Conservation (phyloP, 2,113 vertebrate genomes). For the Phoxinus phoxinus region DNA sequence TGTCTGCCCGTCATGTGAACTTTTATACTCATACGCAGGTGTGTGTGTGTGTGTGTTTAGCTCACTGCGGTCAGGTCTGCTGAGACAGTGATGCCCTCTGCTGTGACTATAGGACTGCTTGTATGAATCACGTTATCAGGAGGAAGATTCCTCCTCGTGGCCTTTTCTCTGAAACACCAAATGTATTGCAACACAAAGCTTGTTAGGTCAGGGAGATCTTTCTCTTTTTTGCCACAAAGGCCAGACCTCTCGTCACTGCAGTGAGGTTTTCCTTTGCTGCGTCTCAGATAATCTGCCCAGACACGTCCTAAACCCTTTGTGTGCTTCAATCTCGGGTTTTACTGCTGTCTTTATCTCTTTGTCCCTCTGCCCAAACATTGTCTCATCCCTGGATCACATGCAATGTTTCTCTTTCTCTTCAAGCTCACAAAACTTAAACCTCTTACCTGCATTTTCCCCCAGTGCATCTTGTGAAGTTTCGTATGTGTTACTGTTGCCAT, state of each 20-base stretch:
- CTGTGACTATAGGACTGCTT: background rate
- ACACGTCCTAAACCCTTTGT: slow-evolving; percentile 13
- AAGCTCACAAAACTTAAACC: background rate
- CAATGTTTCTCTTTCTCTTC: slow-evolving; percentile 29
- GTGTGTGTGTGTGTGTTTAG: slow-evolving; percentile 25
- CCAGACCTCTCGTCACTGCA: background rate
- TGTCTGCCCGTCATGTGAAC: background rate
- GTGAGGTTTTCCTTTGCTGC: background rate
- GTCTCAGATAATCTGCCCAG: slow-evolving; percentile 32
- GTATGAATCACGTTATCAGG: no score
- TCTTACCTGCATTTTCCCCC: background rate
- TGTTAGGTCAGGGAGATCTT: background rate
- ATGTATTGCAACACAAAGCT: slow-evolving; percentile 1
- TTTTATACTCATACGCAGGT: slow-evolving; percentile 25
- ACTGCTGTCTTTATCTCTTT: slow-evolving; percentile 32
- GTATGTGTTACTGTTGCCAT: slow-evolving; percentile 14
- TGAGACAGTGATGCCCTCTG: background rate
- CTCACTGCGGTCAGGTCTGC: background rate
- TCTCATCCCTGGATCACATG: slow-evolving; percentile 19
- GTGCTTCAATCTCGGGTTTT: slow-evolving; percentile 32
- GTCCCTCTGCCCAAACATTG: slow-evolving; percentile 7
- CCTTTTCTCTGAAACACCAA: slow-evolving; percentile 1
- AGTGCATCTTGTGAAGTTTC: background rate
- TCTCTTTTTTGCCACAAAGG: background rate
- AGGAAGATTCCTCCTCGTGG: background rate